Percentiles rank a stretch among this genome's conserved stretches.
Evolutionary conservation across 2,113 vertebrate genomes (phyloP).

Genomic region (Microtus richardsoni): DNA sequence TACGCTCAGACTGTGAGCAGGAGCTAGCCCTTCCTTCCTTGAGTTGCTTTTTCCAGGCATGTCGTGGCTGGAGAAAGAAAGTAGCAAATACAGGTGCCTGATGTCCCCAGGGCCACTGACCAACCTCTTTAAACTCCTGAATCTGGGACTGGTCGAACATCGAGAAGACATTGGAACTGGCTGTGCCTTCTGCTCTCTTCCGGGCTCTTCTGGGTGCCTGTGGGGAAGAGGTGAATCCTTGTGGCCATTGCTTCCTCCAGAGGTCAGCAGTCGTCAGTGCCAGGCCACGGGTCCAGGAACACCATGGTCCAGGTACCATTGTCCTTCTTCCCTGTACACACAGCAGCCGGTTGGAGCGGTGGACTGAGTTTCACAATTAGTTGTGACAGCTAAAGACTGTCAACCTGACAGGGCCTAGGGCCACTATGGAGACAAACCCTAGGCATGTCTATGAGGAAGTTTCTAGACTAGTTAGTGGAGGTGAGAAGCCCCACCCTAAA

Average conservation of each 20-base stretch:
- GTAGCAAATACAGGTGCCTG: background rate
- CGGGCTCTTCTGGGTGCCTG: conserved; percentile 93
- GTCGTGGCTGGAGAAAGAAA: background rate
- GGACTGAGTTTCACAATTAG: background rate
- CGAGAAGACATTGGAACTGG: conserved; percentile 93
- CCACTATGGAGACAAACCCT: background rate
- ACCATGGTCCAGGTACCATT: fast-evolving
- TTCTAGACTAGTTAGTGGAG: background rate
- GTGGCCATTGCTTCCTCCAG: background rate
- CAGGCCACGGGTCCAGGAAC: background rate
- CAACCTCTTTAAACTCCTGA: conserved; percentile 96
- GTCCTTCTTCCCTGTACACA: fast-evolving
- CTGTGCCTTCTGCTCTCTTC: conserved; percentile 89
- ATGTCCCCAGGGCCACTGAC: background rate
- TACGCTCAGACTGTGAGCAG: background rate
- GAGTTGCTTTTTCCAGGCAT: background rate
- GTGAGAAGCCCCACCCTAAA: background rate
- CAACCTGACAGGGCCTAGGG: background rate
- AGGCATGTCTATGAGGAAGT: no score
- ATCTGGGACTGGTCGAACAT: conserved; percentile 97
- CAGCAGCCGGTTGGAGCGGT: background rate
- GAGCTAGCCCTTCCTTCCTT: background rate
- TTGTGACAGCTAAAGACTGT: background rate
- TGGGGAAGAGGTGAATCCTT: background rate
- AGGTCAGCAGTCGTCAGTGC: background rate